A percentile compares a stretch with the other conserved stretches of the same genome.
These are phyloP conservation scores for Litoditis marina DNA, from an alignment of 2,888 invertebrate species.

Conservation along the genomic window DNA sequence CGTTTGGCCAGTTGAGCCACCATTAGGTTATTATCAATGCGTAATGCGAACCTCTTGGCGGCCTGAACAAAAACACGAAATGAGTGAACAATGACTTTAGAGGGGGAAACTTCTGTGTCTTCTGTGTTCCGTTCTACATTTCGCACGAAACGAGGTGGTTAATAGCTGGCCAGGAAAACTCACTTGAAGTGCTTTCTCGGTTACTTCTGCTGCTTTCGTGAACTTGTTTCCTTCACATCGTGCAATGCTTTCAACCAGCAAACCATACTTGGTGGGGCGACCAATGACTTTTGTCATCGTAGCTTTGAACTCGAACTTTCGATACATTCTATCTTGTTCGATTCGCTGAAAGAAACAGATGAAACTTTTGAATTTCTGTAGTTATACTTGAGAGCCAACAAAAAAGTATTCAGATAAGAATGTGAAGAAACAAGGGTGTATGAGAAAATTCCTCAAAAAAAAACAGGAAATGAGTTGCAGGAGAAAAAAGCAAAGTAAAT, in stretches of 20 bases:
- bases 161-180: no score
- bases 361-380: no score
- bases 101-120: no score
- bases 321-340: slow-evolving; percentile 32
- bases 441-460: background rate
- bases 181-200: slow-evolving; percentile 20
- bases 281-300: slow-evolving; percentile 41
- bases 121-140: no score
- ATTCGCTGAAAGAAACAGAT: slow-evolving; percentile 12
- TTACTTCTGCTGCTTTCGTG: slow-evolving; percentile 20
- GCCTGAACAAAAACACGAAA: slow-evolving; percentile 18
- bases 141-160: no score
- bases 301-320: slow-evolving; percentile 39
- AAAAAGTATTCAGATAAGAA: no score
- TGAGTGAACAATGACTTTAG: background rate
- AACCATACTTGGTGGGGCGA: slow-evolving; percentile 41
- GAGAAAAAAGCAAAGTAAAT: background rate
- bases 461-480: background rate
- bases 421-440: background rate
- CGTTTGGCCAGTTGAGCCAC: slow-evolving; percentile 36
- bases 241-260: slow-evolving; percentile 38
- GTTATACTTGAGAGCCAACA: no score
- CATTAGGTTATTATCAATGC: slow-evolving; percentile 40
- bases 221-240: slow-evolving; percentile 35
- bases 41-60: slow-evolving; percentile 34